Percentiles rank a stretch among this genome's conserved stretches.
phyloP scores from a whole-genome alignment of 2,113 vertebrate species.

The Brachypteracias leptosomus region DNA sequence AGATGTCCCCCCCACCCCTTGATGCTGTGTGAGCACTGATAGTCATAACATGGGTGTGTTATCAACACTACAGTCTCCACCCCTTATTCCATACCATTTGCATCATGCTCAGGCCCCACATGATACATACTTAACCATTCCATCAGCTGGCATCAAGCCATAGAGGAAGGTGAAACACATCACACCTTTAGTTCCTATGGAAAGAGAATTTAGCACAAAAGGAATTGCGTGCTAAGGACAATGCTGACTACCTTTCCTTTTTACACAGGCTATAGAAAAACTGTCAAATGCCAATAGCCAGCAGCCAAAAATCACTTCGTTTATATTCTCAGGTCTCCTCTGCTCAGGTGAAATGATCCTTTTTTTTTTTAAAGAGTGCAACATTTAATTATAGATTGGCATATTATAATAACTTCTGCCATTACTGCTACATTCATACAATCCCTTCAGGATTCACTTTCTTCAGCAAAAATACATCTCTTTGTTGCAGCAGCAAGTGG shows the following conservation, averaged over 20 bases:
- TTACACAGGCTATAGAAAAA: neutral
- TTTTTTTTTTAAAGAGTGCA: neutral
- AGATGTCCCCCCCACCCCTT: too few relatives aligned
- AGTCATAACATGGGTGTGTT: too few relatives aligned
- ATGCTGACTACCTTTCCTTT: neutral
- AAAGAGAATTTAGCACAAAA: neutral
- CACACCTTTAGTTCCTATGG: neutral
- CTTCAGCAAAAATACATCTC: neutral
- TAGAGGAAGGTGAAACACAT: neutral
- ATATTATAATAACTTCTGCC: neutral
- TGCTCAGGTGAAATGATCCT: neutral
- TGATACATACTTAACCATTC: too few relatives aligned
- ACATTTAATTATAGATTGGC: neutral
- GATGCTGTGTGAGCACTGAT: too few relatives aligned
- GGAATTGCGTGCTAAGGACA: neutral
- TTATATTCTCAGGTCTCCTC: neutral
- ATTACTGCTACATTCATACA: neutral
- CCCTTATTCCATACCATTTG: too few relatives aligned
- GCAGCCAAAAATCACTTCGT: neutral
- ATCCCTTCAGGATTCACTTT: neutral
- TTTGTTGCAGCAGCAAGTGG: neutral
- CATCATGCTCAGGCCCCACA: too few relatives aligned
- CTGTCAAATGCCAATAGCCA: neutral
- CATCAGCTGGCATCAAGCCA: neutral
- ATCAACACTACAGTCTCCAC: too few relatives aligned